Percentiles rank a stretch among this genome's conserved stretches.
These are phyloP conservation scores for Karalla daura DNA, from an alignment of 2,797 vertebrate genomes.

Conservation along the genomic window DNA sequence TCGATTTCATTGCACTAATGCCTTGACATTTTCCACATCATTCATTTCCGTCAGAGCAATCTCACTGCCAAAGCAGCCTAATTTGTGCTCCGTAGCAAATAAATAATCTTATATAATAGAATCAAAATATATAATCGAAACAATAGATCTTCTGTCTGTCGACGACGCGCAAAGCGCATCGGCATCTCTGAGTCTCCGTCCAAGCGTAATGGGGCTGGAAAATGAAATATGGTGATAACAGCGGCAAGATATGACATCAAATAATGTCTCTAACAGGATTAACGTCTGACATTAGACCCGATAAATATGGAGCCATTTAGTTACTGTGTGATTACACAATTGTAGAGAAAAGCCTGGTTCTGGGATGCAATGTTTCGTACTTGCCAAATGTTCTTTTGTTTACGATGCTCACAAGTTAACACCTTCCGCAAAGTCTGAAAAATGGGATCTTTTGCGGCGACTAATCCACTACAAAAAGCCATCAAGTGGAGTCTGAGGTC, in stretches of 20 bases:
- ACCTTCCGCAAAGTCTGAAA: slow-evolving; percentile 32
- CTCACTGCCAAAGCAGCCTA: slow-evolving; percentile 3
- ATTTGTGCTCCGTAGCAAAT: slow-evolving; percentile 28
- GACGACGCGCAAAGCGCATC: too few relatives aligned
- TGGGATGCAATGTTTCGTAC: slow-evolving; percentile 8
- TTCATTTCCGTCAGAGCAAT: slow-evolving; percentile 18
- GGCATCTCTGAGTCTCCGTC: too few relatives aligned
- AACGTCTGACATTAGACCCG: background rate
- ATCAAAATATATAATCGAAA: background rate
- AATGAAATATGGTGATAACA: slow-evolving; percentile 14
- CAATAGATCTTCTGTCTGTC: slow-evolving; percentile 35
- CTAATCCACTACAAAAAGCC: slow-evolving; percentile 22
- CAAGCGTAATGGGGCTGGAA: background rate
- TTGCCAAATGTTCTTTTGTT: slow-evolving; percentile 32
- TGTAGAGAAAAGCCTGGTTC: background rate
- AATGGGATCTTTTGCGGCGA: slow-evolving; percentile 20
- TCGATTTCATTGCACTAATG: slow-evolving; percentile 36
- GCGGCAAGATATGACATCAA: slow-evolving; percentile 1
- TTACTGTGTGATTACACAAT: background rate
- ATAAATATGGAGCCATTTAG: slow-evolving; percentile 1
- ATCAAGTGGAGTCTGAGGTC: slow-evolving; percentile 28
- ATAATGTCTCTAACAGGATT: background rate
- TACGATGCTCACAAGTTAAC: slow-evolving; percentile 42
- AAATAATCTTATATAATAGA: background rate
- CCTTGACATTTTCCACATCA: slow-evolving; percentile 36